Evolutionary conservation across 2,888 invertebrate genomes (phyloP).

Genomic region (Caenorhabditis panamensis): DNA sequence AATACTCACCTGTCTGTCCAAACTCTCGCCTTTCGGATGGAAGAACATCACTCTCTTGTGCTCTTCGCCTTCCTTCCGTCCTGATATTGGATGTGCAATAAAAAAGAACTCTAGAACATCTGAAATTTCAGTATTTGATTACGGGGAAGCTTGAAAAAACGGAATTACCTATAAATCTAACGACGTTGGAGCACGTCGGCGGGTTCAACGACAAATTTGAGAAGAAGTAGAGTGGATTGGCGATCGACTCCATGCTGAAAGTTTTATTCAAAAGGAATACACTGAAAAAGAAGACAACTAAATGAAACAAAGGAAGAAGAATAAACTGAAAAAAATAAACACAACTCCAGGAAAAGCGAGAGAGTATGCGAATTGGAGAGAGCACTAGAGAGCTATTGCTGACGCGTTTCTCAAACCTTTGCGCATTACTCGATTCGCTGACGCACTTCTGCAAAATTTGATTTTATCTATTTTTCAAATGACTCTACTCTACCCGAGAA

Average conservation of each 20-base stretch:
- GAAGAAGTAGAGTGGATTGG: conserved; percentile 60
- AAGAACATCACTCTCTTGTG: conserved; percentile 76
- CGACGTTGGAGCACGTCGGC: conserved; percentile 45
- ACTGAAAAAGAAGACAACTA: neutral
- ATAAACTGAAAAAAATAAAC: conserved; percentile 7
- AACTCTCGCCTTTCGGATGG: conserved; percentile 71
- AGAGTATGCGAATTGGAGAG: conserved; percentile 25
- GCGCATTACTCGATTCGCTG: neutral
- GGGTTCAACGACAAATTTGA: conserved; percentile 29
- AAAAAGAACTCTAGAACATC: conserved; percentile 79
- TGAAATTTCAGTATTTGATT: conserved; percentile 35
- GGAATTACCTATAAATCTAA: conserved; percentile 63
- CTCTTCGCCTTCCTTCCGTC: conserved; percentile 76
- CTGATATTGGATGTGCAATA: conserved; percentile 75
- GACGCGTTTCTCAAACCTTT: conserved; percentile 4
- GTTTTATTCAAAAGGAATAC: too few relatives aligned
- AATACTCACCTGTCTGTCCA: conserved; percentile 64
- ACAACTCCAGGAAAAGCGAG: neutral
- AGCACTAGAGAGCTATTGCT: conserved; percentile 1
- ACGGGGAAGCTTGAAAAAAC: neutral
- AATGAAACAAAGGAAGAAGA: neutral
- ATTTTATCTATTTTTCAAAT: conserved; percentile 6
- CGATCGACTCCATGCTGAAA: conserved; percentile 57
- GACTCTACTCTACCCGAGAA: too few relatives aligned
- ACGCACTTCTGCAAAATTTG: neutral